Evolutionary conservation across 2,113 vertebrate genomes (phyloP).

Genomic region (Podilymbus podiceps): DNA sequence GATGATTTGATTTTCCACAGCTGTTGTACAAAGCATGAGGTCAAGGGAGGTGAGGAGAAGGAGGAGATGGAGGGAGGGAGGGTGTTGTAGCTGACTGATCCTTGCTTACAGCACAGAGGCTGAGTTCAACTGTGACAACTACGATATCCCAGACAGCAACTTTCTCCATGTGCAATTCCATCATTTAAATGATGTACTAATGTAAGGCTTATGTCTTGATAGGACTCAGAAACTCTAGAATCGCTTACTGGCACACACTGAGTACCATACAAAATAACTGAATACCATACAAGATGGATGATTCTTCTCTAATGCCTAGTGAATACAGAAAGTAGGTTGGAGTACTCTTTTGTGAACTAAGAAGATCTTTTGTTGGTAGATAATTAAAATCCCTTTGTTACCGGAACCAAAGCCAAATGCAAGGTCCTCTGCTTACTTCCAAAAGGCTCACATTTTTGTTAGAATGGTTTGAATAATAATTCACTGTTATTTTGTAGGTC

Average conservation of each 20-base stretch:
- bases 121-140: not conserved
- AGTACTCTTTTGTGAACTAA: not conserved
- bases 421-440: not conserved
- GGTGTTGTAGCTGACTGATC: not conserved
- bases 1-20: slow-evolving; percentile 67
- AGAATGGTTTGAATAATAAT: not conserved
- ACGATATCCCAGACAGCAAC: not conserved
- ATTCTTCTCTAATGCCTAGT: not conserved
- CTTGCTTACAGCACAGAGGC: not conserved
- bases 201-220: not conserved
- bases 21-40: slow-evolving; percentile 36
- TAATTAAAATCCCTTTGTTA: not conserved
- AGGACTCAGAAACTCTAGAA: not conserved
- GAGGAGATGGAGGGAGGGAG: not conserved
- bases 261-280: not conserved
- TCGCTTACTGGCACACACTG: not conserved
- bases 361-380: not conserved
- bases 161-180: not conserved
- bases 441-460: not conserved
- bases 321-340: not conserved
- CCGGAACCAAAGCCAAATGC: not conserved
- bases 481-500: not conserved
- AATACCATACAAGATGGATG: not conserved
- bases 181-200: not conserved
- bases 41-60: slow-evolving; percentile 4